These are phyloP conservation scores for Hymenochirus boettgeri DNA, from an alignment of 2,113 vertebrate species.

Conservation along the genomic window DNA sequence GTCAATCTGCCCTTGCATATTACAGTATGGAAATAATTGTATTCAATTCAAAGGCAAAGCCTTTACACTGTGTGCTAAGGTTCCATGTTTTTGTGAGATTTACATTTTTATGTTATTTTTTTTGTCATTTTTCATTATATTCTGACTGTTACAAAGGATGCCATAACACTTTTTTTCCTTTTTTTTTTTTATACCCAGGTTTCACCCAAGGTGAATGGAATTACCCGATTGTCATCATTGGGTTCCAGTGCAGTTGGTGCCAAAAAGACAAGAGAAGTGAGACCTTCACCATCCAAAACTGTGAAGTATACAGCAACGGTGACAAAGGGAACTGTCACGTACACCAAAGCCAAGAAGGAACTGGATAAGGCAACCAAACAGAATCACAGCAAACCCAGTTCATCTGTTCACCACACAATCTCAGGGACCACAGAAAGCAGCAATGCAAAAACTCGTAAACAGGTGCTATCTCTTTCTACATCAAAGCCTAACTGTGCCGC, in stretches of 20 bases:
- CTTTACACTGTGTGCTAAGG: too few relatives aligned
- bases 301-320: conserved; percentile 98
- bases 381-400: conserved; percentile 87
- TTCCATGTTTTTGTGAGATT: too few relatives aligned
- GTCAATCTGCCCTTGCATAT: too few relatives aligned
- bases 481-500: conserved; percentile 68
- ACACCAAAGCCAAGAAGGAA: conserved; percentile 99
- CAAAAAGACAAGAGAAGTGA: conserved; percentile 95
- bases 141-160: not conserved
- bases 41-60: too few relatives aligned
- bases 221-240: conserved; percentile 78
- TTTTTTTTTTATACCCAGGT: conserved; percentile 61
- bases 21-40: too few relatives aligned
- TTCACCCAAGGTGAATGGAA: conserved; percentile 90
- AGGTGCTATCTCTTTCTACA: conserved; percentile 91
- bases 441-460: conserved; percentile 99
- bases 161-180: not conserved
- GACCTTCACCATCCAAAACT: conserved; percentile 97
- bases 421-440: conserved; percentile 98
- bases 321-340: conserved; percentile 97
- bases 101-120: too few relatives aligned
- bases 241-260: conserved; percentile 80
- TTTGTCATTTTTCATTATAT: too few relatives aligned
- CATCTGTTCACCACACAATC: conserved; percentile 85
- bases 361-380: conserved; percentile 98